Evolutionary conservation across 1,140 invertebrate genomes (phyloP).

Genomic region (Pseudachorutes palmiensis): DNA sequence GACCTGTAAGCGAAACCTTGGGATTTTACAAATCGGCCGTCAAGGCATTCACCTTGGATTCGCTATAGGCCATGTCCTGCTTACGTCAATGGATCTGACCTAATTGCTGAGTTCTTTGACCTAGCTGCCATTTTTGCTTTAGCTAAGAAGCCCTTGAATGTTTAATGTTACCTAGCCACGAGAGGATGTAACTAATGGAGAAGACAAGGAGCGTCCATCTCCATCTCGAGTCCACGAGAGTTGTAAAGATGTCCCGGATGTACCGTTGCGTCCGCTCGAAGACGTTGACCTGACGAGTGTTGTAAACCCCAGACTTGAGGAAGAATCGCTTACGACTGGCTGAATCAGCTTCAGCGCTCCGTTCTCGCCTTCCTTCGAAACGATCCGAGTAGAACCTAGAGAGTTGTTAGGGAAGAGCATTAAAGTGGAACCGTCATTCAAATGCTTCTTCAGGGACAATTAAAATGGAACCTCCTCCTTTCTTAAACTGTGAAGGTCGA

Average conservation of each 20-base stretch:
- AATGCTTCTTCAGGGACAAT: too few relatives aligned
- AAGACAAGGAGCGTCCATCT: conserved; percentile 52
- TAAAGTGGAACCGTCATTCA: not conserved
- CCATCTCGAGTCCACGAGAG: conserved; percentile 13
- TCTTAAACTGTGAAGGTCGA: not conserved
- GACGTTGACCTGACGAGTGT: conserved; percentile 49
- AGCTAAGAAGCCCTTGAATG: not conserved
- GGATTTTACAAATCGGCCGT: too few relatives aligned
- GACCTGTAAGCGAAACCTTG: too few relatives aligned
- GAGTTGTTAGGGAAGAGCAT: not conserved
- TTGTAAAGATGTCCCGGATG: conserved; percentile 48
- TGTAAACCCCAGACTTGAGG: conserved; percentile 49
- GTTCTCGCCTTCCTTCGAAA: conserved; percentile 5
- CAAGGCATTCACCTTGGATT: too few relatives aligned
- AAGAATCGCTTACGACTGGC: conserved; percentile 40
- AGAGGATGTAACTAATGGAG: conserved; percentile 48
- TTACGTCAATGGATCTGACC: too few relatives aligned
- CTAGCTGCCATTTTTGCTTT: too few relatives aligned
- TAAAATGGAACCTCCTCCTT: too few relatives aligned
- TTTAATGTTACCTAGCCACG: conserved; percentile 45
- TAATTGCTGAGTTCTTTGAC: too few relatives aligned
- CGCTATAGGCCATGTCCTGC: too few relatives aligned
- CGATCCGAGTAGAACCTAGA: conserved; percentile 18
- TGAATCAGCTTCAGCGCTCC: not conserved
- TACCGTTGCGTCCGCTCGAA: conserved; percentile 46